Evolutionary conservation across 2,888 invertebrate genomes (phyloP), one percentile per base, ranked within the genome.

Genomic region (Sphaerophoria taeniata): DNA sequence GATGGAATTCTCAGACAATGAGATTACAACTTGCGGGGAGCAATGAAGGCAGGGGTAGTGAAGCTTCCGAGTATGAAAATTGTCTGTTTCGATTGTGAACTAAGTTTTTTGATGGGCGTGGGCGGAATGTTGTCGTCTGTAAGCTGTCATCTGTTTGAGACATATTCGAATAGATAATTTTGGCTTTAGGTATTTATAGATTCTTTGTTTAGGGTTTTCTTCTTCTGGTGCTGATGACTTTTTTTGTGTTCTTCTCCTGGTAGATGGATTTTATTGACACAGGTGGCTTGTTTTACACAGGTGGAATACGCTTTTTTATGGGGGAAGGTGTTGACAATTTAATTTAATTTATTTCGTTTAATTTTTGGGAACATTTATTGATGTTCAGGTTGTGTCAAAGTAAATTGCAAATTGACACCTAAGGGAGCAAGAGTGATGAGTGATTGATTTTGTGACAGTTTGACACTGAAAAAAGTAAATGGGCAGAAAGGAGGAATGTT

Each of bases 1-100:
- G 36, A 43, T 45, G 34, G 31, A 45, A 63, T 63, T 63, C 45
- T 63, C 63, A 63, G 63, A 63, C 63, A 63, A 47, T 63, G 63
- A 47, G 47, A 63, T 63, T 63, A 47, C 60, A 43, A 31, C 43
- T 11, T 39, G 9, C 24, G 24, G 43, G 12, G 43, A 24, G 9
- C 39, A 7, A 7, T 39, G 39, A 3, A 9, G 39, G 39, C 43
- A 12, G 45, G 4, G 24, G 6, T 31, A 31, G 11, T 5, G 47
- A n/a, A 9, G 47, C 63, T 63, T 47, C 33, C 33, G 47, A 14
- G 4, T 33, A 33, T n/a, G n/a, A 63, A 60, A 60, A 31, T 6
- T 6, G 60, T 34, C 63, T 47, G 45, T 47, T 63, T 45, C 33
- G 14, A 47, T 63, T 24, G 24, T 47, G 63, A 5, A 63, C 7